phyloP scores from a whole-genome alignment of 2,888 invertebrate genomes.

The Lasioglossum zephyrum region DNA sequence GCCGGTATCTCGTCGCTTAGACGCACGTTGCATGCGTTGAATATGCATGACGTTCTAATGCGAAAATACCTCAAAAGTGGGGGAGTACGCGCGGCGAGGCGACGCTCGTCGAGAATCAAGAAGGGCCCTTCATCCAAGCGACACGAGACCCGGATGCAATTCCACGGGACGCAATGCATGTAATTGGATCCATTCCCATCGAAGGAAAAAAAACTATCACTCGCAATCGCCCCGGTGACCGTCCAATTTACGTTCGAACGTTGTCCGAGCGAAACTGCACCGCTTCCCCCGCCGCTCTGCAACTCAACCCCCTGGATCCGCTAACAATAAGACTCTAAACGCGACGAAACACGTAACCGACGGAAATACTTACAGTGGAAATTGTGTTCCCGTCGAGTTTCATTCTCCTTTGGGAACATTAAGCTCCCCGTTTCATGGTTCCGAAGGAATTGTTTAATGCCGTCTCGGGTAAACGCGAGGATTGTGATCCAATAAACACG shows the following conservation, averaged over 20 bases:
- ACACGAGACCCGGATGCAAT: slow-evolving; percentile 9
- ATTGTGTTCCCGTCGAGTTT: neutral
- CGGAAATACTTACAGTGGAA: neutral
- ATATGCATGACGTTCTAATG: slow-evolving; percentile 57
- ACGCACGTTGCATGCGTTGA: slow-evolving; percentile 55
- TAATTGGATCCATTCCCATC: slow-evolving; percentile 38
- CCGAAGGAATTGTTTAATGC: neutral
- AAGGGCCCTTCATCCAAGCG: neutral
- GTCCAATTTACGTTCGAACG: slow-evolving; percentile 33
- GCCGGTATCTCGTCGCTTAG: slow-evolving; percentile 62
- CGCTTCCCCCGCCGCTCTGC: neutral
- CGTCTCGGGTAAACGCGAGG: neutral
- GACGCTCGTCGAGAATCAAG: slow-evolving; percentile 9
- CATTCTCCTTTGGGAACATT: neutral
- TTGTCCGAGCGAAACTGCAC: slow-evolving; percentile 8
- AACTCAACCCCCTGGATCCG: neutral
- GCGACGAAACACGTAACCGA: slow-evolving; percentile 3
- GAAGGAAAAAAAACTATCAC: neutral
- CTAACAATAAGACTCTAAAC: neutral
- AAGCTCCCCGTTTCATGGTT: neutral
- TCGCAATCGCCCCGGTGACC: neutral
- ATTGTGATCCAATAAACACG: neutral
- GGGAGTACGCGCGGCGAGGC: neutral
- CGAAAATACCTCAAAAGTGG: slow-evolving; percentile 40
- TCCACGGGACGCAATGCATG: neutral